Evolutionary conservation across 2,113 vertebrate species (phyloP).

Genomic region (Mustela nigripes): DNA sequence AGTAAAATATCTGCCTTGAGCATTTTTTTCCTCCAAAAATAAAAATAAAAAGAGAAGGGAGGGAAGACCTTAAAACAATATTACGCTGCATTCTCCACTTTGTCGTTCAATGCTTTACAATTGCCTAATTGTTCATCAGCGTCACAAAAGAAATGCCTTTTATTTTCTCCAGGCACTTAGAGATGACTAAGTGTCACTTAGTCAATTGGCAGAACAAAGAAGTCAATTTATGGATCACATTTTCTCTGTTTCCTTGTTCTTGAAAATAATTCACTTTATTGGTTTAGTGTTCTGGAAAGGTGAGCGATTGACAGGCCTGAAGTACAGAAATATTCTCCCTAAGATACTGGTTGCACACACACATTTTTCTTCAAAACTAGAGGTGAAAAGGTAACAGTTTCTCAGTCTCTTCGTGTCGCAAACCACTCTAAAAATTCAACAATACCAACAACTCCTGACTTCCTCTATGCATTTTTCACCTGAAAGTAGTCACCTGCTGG

Average conservation of each 20-base stretch:
- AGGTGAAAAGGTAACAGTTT: conserved; percentile 81
- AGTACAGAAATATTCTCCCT: conserved; percentile 78
- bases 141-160: conserved; percentile 85
- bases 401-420: conserved; percentile 41
- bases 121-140: conserved; percentile 84
- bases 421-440: conserved; percentile 66
- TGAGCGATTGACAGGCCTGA: conserved; percentile 80
- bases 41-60: conserved; percentile 76
- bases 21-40: conserved; percentile 72
- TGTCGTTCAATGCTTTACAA: conserved; percentile 76
- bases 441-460: neutral
- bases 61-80: conserved; percentile 76
- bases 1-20: conserved; percentile 64
- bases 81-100: conserved; percentile 76
- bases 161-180: conserved; percentile 86
- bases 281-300: conserved; percentile 80
- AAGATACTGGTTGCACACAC: conserved; percentile 61
- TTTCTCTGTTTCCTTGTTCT: conserved; percentile 83
- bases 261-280: conserved; percentile 86
- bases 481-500: neutral
- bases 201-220: conserved; percentile 86
- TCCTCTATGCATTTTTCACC: neutral
- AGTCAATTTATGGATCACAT: conserved; percentile 86
- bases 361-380: conserved; percentile 66
- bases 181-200: conserved; percentile 87